Percentiles rank a stretch among this genome's conserved stretches.
phyloP scores from a whole-genome alignment of 2,113 vertebrate species.

The Mystacornis crossleyi region DNA sequence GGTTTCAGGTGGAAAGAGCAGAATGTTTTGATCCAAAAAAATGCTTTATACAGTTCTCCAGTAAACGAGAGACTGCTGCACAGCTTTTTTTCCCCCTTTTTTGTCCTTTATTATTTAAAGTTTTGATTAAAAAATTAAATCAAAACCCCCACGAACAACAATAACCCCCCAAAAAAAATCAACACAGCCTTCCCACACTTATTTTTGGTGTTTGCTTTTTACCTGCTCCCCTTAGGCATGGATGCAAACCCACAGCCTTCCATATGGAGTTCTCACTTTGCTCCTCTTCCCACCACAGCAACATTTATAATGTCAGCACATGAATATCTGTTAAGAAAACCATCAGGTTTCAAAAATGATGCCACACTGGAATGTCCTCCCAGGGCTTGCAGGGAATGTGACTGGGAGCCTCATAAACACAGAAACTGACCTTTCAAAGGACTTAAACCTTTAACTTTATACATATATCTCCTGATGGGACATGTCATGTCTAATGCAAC shows the following conservation, averaged over 20 bases:
- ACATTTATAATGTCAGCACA: background rate
- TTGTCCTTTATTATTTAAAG: background rate
- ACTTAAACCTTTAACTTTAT: background rate
- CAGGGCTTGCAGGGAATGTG: background rate
- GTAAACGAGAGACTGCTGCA: background rate
- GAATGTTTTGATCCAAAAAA: background rate
- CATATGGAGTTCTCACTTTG: background rate
- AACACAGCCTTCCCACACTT: background rate
- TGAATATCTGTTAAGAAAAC: background rate
- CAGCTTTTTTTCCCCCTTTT: rapidly evolving
- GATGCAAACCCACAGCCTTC: background rate
- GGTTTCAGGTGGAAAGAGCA: background rate
- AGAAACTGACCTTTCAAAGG: background rate
- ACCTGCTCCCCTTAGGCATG: background rate
- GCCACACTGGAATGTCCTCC: background rate
- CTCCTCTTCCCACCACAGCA: background rate
- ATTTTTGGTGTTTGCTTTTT: background rate
- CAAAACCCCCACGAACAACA: background rate
- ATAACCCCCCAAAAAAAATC: background rate
- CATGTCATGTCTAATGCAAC: background rate
- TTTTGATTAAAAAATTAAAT: background rate
- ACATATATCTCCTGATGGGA: background rate
- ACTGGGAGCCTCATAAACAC: background rate
- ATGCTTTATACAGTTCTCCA: background rate
- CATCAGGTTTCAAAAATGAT: background rate